phyloP scores from a whole-genome alignment of 2,113 vertebrate genomes.

The Seriola aureovittata region DNA sequence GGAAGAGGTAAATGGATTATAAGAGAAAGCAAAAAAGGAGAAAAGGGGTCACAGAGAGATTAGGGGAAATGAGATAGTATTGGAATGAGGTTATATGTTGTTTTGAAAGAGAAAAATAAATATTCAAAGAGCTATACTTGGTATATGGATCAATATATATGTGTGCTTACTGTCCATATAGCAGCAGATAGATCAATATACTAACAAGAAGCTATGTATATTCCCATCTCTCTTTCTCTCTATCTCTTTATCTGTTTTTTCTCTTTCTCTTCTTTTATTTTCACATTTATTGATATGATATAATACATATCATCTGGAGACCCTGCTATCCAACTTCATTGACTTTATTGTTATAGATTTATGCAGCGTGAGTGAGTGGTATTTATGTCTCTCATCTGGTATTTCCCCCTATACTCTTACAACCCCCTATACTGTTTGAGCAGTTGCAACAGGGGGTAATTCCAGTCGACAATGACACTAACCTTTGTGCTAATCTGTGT shows the following conservation, averaged over 20 bases:
- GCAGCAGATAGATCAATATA: slow-evolving; percentile 64
- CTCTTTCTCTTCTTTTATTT: slow-evolving; percentile 43
- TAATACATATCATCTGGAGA: slow-evolving; percentile 47
- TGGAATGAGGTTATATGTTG: slow-evolving; percentile 34
- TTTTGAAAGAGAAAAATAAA: slow-evolving; percentile 60
- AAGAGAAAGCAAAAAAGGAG: slow-evolving; percentile 14
- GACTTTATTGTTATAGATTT: slow-evolving; percentile 58
- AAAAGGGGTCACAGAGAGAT: slow-evolving; percentile 30
- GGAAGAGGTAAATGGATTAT: slow-evolving; percentile 31
- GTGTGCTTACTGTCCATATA: slow-evolving; percentile 67
- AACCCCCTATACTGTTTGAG: not conserved
- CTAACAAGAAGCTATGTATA: slow-evolving; percentile 63
- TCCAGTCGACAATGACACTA: slow-evolving; percentile 39
- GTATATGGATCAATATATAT: slow-evolving; percentile 59
- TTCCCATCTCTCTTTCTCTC: slow-evolving; percentile 39
- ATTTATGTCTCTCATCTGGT: slow-evolving; percentile 63
- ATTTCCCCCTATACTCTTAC: slow-evolving; percentile 22
- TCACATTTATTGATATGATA: slow-evolving; percentile 62
- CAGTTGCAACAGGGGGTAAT: slow-evolving; percentile 11
- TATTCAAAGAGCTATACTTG: slow-evolving; percentile 59
- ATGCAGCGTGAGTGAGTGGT: slow-evolving; percentile 50
- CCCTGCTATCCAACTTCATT: slow-evolving; percentile 49
- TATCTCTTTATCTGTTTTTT: slow-evolving; percentile 35
- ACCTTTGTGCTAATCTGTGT: slow-evolving; percentile 58
- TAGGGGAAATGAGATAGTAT: slow-evolving; percentile 32